Percentiles rank a stretch among this genome's conserved stretches.
These are phyloP conservation scores for Chymomyza costata DNA, from an alignment of 1,140 invertebrate genomes.

Conservation along the genomic window DNA sequence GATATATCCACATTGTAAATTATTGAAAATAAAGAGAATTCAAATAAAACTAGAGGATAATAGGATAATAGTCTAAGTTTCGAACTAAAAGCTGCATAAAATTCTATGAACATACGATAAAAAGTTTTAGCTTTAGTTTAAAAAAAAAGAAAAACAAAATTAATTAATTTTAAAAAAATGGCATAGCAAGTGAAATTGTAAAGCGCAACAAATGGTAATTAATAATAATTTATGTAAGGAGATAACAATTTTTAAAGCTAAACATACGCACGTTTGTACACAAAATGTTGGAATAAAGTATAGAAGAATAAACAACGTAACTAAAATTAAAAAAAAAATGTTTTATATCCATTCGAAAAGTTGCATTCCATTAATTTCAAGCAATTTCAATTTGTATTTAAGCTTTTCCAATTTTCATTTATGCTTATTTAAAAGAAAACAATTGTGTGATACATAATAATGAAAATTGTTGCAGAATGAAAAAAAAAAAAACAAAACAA, in stretches of 20 bases:
- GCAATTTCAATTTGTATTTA: background rate
- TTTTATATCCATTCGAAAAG: constrained; percentile 31
- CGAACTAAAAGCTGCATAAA: constrained; percentile 10
- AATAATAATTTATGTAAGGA: constrained; percentile 22
- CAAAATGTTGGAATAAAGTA: constrained; percentile 19
- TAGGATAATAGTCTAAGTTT: no score
- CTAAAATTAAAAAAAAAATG: constrained; percentile 11
- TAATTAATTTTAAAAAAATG: constrained; percentile 23
- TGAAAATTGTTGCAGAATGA: constrained; percentile 54
- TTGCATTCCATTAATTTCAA: constrained; percentile 32
- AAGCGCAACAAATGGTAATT: constrained; percentile 28
- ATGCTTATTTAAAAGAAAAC: constrained; percentile 24
- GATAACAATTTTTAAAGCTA: constrained; percentile 55
- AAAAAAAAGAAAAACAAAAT: constrained; percentile 31
- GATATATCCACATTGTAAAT: constrained; percentile 75
- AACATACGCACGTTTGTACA: constrained; percentile 70
- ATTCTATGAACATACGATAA: constrained; percentile 29
- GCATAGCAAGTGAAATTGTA: constrained; percentile 20
- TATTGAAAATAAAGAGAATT: constrained; percentile 61
- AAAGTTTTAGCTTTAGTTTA: constrained; percentile 71
- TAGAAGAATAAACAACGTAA: constrained; percentile 6
- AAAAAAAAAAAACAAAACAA: constrained; percentile 20
- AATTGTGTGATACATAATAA: constrained; percentile 62
- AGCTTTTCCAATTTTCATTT: constrained; percentile 13
- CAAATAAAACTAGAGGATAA: background rate